phyloP scores from a whole-genome alignment of 2,888 invertebrate genomes.

The Microctonus hyperodae region DNA sequence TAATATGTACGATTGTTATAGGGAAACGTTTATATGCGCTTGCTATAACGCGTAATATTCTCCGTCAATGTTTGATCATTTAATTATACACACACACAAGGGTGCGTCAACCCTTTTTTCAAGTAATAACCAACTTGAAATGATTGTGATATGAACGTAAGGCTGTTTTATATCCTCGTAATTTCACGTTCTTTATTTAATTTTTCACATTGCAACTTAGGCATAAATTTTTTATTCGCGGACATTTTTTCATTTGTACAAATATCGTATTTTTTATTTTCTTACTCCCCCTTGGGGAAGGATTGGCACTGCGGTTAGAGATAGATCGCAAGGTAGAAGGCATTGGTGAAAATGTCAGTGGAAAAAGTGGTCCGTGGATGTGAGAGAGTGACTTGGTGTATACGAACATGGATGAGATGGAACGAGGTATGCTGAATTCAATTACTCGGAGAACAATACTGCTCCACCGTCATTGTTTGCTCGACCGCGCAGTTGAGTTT shows the following conservation, averaged over 20 bases:
- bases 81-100: constrained; percentile 51
- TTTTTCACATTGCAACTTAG: no score
- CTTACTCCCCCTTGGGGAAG: not conserved
- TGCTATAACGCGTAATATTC: constrained; percentile 31
- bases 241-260: no score
- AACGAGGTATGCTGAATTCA: constrained; percentile 53
- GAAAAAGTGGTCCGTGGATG: constrained; percentile 25
- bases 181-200: no score
- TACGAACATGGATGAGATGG: constrained; percentile 36
- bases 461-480: constrained; percentile 60
- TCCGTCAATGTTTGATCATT: constrained; percentile 39
- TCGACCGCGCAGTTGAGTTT: constrained; percentile 57
- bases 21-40: constrained; percentile 38
- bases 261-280: not conserved
- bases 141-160: constrained; percentile 18
- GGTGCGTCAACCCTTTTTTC: constrained; percentile 35
- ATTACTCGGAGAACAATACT: constrained; percentile 62
- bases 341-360: constrained; percentile 19
- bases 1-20: constrained; percentile 23
- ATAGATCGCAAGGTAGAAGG: not conserved
- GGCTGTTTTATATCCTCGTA: not conserved
- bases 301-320: not conserved
- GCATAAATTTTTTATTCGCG: no score
- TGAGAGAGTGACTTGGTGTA: constrained; percentile 32
- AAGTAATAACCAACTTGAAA: constrained; percentile 26